These are phyloP conservation scores for Ctenopoma multispine DNA, from an alignment of 2,797 vertebrate species.

Conservation along the genomic window DNA sequence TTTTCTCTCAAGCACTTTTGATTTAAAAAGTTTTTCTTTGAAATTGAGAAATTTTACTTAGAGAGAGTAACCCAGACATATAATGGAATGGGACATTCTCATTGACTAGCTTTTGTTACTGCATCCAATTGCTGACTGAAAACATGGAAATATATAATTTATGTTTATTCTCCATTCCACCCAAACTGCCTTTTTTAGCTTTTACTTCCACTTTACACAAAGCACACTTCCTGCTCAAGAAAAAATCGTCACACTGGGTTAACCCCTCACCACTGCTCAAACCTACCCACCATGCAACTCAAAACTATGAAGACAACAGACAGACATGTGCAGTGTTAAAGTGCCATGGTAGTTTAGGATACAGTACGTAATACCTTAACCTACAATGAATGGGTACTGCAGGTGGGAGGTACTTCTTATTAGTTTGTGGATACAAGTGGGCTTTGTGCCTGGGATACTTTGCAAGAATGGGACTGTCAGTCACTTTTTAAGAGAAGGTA, in stretches of 20 bases:
- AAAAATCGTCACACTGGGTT: slow-evolving; percentile 72
- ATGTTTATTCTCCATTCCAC: not conserved
- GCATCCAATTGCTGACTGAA: not conserved
- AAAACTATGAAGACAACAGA: slow-evolving; percentile 15
- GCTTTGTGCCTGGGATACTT: slow-evolving; percentile 31
- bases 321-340: not conserved
- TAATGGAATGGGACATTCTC: not conserved
- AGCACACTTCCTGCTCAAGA: slow-evolving; percentile 80
- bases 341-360: slow-evolving; percentile 44
- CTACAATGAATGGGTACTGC: slow-evolving; percentile 62
- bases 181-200: slow-evolving; percentile 27
- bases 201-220: slow-evolving; percentile 52
- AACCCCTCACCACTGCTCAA: slow-evolving; percentile 37
- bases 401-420: slow-evolving; percentile 62
- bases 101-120: not conserved
- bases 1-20: not conserved
- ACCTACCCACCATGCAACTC: slow-evolving; percentile 20
- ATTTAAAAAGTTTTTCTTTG: not conserved
- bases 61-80: not conserved
- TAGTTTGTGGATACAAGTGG: slow-evolving; percentile 53
- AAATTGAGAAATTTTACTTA: not conserved
- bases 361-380: not conserved
- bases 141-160: not conserved
- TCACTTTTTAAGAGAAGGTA: slow-evolving; percentile 86
- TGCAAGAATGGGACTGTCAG: slow-evolving; percentile 15